Percentiles rank a stretch among this genome's conserved stretches.
Conservation (phyloP, 2,888 invertebrate species). For the Brenthis hecate region DNA sequence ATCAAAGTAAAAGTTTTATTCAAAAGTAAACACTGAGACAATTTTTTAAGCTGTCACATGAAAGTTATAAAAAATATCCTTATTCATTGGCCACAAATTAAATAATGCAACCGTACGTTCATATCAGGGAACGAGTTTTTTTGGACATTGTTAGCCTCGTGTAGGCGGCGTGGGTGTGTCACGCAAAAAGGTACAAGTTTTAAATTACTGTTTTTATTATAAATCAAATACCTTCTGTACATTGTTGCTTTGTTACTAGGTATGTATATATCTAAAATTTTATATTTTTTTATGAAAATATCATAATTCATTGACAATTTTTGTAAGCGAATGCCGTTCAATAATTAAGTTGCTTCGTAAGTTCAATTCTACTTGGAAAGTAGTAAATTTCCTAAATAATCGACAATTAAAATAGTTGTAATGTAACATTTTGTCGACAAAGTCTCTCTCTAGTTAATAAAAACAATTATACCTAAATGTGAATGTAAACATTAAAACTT, state of each 20-base stretch:
- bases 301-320: no score
- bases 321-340: no score
- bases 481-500: no score
- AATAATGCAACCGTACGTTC: slow-evolving; percentile 41
- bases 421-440: no score
- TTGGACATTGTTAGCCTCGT: slow-evolving; percentile 42
- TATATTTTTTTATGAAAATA: neutral
- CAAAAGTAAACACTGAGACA: slow-evolving; percentile 14
- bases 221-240: slow-evolving; percentile 47
- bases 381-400: no score
- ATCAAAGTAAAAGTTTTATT: slow-evolving; percentile 14
- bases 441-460: no score
- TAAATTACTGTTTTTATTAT: slow-evolving; percentile 49
- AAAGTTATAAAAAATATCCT: slow-evolving; percentile 32
- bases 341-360: no score
- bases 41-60: slow-evolving; percentile 19
- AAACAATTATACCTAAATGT: no score
- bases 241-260: slow-evolving; percentile 36
- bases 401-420: no score
- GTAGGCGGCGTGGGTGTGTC: slow-evolving; percentile 45
- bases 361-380: no score
- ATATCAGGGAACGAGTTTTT: slow-evolving; percentile 42
- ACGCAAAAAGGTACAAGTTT: slow-evolving; percentile 46
- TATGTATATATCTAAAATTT: slow-evolving; percentile 19
- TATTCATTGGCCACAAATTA: slow-evolving; percentile 28